Base-by-base conservation (phyloP, 2,797 vertebrate species). In the Petrocephalus sullivani region DNA sequence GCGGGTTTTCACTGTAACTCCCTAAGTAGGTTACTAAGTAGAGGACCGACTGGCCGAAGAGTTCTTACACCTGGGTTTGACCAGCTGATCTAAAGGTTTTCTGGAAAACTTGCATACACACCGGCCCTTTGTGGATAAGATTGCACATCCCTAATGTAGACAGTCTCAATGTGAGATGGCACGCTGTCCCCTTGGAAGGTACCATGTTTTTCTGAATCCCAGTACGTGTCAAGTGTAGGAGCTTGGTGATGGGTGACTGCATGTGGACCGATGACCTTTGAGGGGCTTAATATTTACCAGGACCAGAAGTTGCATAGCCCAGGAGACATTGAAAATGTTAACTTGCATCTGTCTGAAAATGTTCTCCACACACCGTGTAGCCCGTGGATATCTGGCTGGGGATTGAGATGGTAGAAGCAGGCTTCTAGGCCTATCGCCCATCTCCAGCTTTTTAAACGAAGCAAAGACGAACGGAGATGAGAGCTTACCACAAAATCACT, bases 391-490 rank as follows among this genome's bases (percentile, higher is more conserved):
- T 94, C 92, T 94, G 78, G 92, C 41, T 46, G 90, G 89, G 54
- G 87, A 33, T 89, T 87, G 88, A 90, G 92, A 95, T 93, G 88
- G 90, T 90, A 89, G 91, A 92, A 93, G 28, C 93, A 93, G 90
- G 90, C 58, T 60, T 86, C 89, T 91, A 90, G 92, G 89, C 89
- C 90, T 78, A 14, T 91, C 91, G n/a, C 23, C 78, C 37, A 53
- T 83, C 75, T 78, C 89, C 89, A 88, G 88, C 91, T 91, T 93
- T 91, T 89, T 87, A 88, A 92, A 91, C 54, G 37, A 91, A 92
- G 90, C 90, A 90, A 90, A 81, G 78, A 92, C 88, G 89, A 91
- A 90, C 86, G 83, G 87, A 90, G 89, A 92, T 91, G 92, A 89
- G 84, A 90, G 89, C 89, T 89, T 82, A 91, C 87, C 89, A 89